Conservation (phyloP, 2,797 vertebrate genomes). For the Clarias fuscus region DNA sequence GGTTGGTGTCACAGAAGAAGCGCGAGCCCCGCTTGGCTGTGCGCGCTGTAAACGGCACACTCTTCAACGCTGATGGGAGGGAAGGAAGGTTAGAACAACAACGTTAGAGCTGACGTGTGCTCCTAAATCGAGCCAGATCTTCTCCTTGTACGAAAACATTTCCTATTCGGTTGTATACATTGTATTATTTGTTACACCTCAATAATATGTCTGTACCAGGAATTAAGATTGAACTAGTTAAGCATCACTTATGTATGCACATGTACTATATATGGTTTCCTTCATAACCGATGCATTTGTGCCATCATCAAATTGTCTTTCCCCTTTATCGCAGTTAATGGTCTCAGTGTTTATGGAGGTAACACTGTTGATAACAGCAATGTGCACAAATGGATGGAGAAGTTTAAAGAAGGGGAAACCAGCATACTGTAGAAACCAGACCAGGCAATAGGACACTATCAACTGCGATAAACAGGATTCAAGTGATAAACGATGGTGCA, state of each 20-base stretch:
- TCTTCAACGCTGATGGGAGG: slow-evolving; percentile 90
- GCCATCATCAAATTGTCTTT: too few relatives aligned
- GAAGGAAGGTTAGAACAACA: slow-evolving; percentile 60
- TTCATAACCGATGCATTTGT: too few relatives aligned
- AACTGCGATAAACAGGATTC: too few relatives aligned
- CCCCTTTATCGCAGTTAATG: too few relatives aligned
- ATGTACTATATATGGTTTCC: too few relatives aligned
- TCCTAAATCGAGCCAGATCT: slow-evolving; percentile 1
- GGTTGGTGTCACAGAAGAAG: slow-evolving; percentile 97
- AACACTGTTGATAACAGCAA: too few relatives aligned
- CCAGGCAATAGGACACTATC: too few relatives aligned
- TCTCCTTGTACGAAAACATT: neutral
- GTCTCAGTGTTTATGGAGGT: too few relatives aligned
- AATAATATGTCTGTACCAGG: neutral
- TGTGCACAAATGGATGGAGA: too few relatives aligned
- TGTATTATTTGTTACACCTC: neutral
- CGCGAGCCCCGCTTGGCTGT: slow-evolving; percentile 97
- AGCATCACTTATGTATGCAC: neutral
- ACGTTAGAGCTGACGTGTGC: slow-evolving; percentile 26
- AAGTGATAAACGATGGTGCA: too few relatives aligned
- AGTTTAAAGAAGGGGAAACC: too few relatives aligned
- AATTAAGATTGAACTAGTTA: neutral
- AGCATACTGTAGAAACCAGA: too few relatives aligned
- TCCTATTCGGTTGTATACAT: neutral
- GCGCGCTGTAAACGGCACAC: slow-evolving; percentile 96